These are phyloP conservation scores for Porites rus DNA, from an alignment of 92 coral and sea anemone genomes.

Conservation along the genomic window DNA sequence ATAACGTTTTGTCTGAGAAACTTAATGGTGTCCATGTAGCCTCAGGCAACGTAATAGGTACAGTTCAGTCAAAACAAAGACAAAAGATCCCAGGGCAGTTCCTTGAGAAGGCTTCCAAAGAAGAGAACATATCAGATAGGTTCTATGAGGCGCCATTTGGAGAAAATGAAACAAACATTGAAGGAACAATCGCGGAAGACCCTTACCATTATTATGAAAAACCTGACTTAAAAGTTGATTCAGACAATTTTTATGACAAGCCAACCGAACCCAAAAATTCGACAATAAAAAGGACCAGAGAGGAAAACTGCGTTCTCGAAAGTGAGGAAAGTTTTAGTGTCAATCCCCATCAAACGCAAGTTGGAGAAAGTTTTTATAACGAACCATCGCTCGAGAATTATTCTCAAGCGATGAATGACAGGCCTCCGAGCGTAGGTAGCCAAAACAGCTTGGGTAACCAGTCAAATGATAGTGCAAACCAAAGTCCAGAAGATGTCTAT, in stretches of 20 bases:
- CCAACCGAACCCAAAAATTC: constrained; percentile 29
- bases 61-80: constrained; percentile 43
- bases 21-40: neutral
- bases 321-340: neutral
- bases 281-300: neutral
- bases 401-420: constrained; percentile 19
- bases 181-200: constrained; percentile 7
- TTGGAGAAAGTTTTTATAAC: constrained; percentile 5
- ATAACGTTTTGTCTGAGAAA: neutral
- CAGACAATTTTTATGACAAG: constrained; percentile 30
- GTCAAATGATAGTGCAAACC: neutral
- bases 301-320: neutral
- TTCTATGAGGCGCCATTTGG: constrained; percentile 22
- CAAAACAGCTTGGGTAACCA: constrained; percentile 10
- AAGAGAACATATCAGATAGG: neutral
- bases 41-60: constrained; percentile 16
- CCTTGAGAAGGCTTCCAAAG: constrained; percentile 5
- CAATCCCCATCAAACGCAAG: neutral
- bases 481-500: constrained; percentile 27
- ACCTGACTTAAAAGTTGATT: constrained; percentile 17
- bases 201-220: constrained; percentile 40
- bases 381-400: constrained; percentile 13
- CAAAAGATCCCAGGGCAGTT: constrained; percentile 35
- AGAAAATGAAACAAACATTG: constrained; percentile 21
- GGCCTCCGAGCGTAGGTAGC: constrained; percentile 22